Percentiles rank a stretch among this genome's conserved stretches.
Conservation (phyloP, 2,888 invertebrate species). For the Octodonta nipae region DNA sequence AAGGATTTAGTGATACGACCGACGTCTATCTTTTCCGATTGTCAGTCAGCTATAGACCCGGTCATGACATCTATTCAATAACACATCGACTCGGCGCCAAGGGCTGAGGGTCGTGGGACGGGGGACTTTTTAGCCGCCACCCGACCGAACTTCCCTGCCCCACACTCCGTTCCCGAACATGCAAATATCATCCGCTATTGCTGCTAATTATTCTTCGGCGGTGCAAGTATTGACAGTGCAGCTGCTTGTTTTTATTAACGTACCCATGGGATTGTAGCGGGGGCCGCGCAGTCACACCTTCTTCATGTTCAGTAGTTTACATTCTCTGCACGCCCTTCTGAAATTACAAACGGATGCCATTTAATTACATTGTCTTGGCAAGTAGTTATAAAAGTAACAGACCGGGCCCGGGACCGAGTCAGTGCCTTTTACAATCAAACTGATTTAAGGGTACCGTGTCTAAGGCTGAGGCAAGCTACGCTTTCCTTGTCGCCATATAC, state of each 20-base stretch:
- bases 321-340: constrained; percentile 35
- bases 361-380: constrained; percentile 39
- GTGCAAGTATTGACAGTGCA: constrained; percentile 33
- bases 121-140: background rate
- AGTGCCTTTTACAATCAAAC: constrained; percentile 26
- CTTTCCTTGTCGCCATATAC: no score
- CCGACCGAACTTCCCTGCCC: background rate
- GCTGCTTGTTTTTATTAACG: constrained; percentile 34
- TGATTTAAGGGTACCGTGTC: constrained; percentile 26
- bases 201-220: constrained; percentile 32
- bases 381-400: constrained; percentile 37
- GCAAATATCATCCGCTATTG: constrained; percentile 27
- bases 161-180: constrained; percentile 15
- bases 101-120: no score
- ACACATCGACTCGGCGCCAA: no score
- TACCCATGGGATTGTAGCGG: constrained; percentile 30
- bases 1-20: no score
- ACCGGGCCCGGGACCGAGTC: constrained; percentile 21
- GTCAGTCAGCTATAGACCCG: no score
- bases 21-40: no score
- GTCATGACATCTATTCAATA: no score
- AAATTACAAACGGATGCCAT: constrained; percentile 39
- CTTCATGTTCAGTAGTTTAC: constrained; percentile 36
- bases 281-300: constrained; percentile 35
- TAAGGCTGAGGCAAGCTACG: constrained; percentile 13